These are phyloP conservation scores for Pollenia angustigena DNA, from an alignment of 2,888 invertebrate genomes.

Conservation along the genomic window DNA sequence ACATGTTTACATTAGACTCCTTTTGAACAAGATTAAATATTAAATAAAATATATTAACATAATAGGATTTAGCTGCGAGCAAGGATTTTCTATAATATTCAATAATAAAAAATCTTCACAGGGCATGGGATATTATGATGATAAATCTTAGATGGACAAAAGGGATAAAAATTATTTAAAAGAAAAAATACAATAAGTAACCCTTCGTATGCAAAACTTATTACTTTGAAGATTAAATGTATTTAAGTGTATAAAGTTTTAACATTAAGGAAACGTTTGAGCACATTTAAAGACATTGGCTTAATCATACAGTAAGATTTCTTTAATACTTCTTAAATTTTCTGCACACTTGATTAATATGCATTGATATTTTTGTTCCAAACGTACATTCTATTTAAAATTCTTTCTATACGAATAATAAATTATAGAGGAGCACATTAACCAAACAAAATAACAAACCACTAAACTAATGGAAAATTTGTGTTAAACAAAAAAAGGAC, in stretches of 20 bases:
- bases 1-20: background rate
- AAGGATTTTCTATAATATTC: constrained; percentile 48
- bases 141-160: constrained; percentile 59
- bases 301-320: background rate
- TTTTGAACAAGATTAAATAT: constrained; percentile 66
- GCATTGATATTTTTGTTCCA: too few species aligned
- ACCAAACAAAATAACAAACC: background rate
- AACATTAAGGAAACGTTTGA: constrained; percentile 28
- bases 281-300: background rate
- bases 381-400: too few species aligned
- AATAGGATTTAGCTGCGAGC: constrained; percentile 66
- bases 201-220: constrained; percentile 43
- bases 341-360: background rate
- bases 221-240: constrained; percentile 63
- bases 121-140: constrained; percentile 24
- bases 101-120: constrained; percentile 39
- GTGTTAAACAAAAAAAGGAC: constrained; percentile 12
- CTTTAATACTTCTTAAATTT: background rate
- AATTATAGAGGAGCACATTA: too few species aligned
- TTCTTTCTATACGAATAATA: too few species aligned
- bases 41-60: constrained; percentile 73
- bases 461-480: constrained; percentile 55
- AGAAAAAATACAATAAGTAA: constrained; percentile 24
- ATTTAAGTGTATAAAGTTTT: background rate
- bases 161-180: constrained; percentile 43